Percentiles rank a stretch among this genome's conserved stretches.
These are phyloP conservation scores for Xanthia togata DNA, from an alignment of 2,888 invertebrate species.

Conservation along the genomic window DNA sequence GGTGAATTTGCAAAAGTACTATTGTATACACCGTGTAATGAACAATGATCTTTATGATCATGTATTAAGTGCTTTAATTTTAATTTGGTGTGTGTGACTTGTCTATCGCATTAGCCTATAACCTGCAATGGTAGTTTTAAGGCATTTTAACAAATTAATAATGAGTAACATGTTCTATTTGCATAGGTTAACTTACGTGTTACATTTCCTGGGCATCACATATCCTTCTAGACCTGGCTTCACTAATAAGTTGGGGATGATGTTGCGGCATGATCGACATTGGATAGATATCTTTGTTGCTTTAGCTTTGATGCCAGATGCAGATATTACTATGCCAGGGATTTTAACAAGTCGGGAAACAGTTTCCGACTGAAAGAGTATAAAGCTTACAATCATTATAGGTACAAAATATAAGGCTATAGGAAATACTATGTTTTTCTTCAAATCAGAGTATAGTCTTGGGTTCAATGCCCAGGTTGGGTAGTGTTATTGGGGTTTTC, in stretches of 20 bases:
- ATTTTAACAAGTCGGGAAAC: constrained; percentile 98
- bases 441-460: not conserved
- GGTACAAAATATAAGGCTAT: not conserved
- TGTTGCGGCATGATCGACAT: constrained; percentile 97
- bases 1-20: no score
- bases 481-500: not conserved
- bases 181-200: constrained; percentile 92
- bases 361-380: constrained; percentile 94
- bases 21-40: no score
- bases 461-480: not conserved
- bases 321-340: constrained; percentile 98
- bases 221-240: constrained; percentile 99
- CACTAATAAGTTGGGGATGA: constrained; percentile 96
- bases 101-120: no score
- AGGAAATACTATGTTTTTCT: not conserved
- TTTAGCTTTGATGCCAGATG: constrained; percentile 98
- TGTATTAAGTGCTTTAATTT: no score
- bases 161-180: not conserved
- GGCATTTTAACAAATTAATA: no score
- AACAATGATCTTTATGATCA: no score
- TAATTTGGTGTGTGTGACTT: no score
- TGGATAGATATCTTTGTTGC: constrained; percentile 98
- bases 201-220: constrained; percentile 98
- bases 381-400: not conserved
- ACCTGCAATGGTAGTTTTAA: no score